Conservation (phyloP, 2,797 vertebrate genomes). For the Nannoperca obscura region DNA sequence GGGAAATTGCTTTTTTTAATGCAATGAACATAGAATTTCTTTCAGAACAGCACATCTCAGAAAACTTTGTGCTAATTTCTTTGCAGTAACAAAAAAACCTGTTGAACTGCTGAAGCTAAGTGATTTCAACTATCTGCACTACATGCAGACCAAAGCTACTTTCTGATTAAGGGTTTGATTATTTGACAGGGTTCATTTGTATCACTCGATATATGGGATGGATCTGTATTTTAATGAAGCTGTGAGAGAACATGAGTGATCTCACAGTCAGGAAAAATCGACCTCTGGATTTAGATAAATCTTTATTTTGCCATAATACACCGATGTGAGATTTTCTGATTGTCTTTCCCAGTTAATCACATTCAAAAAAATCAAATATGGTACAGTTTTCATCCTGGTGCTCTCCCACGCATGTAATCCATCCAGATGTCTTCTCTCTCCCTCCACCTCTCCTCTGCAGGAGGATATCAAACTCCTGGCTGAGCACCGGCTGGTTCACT, state of each 20-base stretch:
- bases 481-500: conserved; percentile 99
- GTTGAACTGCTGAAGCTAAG: conserved; percentile 22
- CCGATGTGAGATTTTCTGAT: conserved; percentile 54
- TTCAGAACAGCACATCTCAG: conserved; percentile 21
- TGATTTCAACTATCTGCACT: conserved; percentile 32
- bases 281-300: conserved; percentile 63
- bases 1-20: no score
- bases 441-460: conserved; percentile 74
- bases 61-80: conserved; percentile 25
- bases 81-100: not conserved
- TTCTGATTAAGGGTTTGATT: conserved; percentile 73
- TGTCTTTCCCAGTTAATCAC: conserved; percentile 53
- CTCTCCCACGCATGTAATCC: conserved; percentile 67
- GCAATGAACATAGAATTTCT: conserved; percentile 30
- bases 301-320: conserved; percentile 52
- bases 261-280: conserved; percentile 53
- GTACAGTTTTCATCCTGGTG: conserved; percentile 22
- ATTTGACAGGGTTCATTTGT: conserved; percentile 73
- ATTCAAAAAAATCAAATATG: conserved; percentile 29
- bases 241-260: conserved; percentile 58
- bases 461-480: conserved; percentile 98
- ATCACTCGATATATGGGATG: conserved; percentile 62
- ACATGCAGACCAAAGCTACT: conserved; percentile 30
- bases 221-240: conserved; percentile 75
- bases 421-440: conserved; percentile 25